Evolutionary conservation across 2,797 vertebrate genomes (phyloP).

Genomic region (Pseudochromis fuscus): DNA sequence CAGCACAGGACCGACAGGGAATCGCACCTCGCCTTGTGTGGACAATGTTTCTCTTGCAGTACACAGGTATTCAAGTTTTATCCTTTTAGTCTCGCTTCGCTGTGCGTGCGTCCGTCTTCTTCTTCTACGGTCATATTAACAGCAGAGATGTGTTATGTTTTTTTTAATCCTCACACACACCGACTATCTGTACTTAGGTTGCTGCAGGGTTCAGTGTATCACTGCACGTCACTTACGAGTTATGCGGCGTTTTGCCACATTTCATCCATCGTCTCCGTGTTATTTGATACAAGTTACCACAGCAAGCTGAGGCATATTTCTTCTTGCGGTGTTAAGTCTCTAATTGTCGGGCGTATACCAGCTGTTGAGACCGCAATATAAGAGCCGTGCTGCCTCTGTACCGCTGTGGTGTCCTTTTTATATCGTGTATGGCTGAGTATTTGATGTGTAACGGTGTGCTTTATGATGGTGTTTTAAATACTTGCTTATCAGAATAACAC

Average conservation of each 20-base stretch:
- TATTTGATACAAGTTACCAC: slow-evolving; percentile 36
- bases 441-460: slow-evolving; percentile 36
- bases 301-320: not conserved
- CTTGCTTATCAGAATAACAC: not conserved
- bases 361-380: slow-evolving; percentile 64
- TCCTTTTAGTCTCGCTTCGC: not conserved
- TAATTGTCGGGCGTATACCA: slow-evolving; percentile 67
- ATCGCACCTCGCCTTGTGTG: slow-evolving; percentile 63
- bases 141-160: not conserved
- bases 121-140: not conserved
- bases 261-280: not conserved
- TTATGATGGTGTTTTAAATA: slow-evolving; percentile 2
- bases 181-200: not conserved
- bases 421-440: slow-evolving; percentile 3
- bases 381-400: slow-evolving; percentile 31
- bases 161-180: not conserved
- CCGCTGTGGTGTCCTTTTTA: not conserved
- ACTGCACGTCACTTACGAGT: slow-evolving; percentile 1
- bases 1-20: slow-evolving; percentile 70
- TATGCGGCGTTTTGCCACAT: not conserved
- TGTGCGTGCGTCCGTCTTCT: not conserved
- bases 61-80: slow-evolving; percentile 86
- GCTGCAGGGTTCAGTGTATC: slow-evolving; percentile 20
- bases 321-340: slow-evolving; percentile 5
- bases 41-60: slow-evolving; percentile 95